Evolutionary conservation across 2,888 invertebrate genomes (phyloP).

Genomic region (Hemicrepidius hirtus): DNA sequence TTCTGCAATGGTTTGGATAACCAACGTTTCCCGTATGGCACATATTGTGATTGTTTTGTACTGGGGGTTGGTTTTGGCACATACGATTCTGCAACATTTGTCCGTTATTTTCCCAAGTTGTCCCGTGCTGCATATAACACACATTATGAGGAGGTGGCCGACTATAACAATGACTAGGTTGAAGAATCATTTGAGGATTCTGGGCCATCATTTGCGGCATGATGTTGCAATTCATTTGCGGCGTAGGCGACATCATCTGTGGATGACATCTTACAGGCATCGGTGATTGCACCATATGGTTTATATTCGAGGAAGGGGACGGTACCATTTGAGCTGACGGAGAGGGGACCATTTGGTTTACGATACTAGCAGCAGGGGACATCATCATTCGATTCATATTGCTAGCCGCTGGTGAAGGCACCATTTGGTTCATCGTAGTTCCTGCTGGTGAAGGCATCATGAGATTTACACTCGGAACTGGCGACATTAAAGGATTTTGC

Average conservation of each 20-base stretch:
- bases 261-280: conserved; percentile 63
- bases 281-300: conserved; percentile 61
- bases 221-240: conserved; percentile 53
- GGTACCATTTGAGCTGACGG: conserved; percentile 60
- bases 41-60: conserved; percentile 55
- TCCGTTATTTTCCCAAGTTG: conserved; percentile 61
- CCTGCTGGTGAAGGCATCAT: conserved; percentile 62
- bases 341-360: conserved; percentile 60
- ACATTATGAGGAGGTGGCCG: conserved; percentile 59
- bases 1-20: conserved; percentile 59
- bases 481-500: conserved; percentile 55
- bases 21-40: conserved; percentile 59
- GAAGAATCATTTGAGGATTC: conserved; percentile 42
- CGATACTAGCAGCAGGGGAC: conserved; percentile 50
- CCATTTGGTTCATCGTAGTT: conserved; percentile 58
- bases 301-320: conserved; percentile 51
- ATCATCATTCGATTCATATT: conserved; percentile 58
- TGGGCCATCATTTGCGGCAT: conserved; percentile 57
- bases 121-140: conserved; percentile 64
- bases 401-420: conserved; percentile 60
- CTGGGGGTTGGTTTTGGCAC: conserved; percentile 57
- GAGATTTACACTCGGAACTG: conserved; percentile 58
- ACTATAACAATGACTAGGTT: conserved; percentile 60
- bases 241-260: conserved; percentile 61
- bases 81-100: conserved; percentile 55